Evolutionary conservation across 2,888 invertebrate genomes (phyloP), one percentile per base, ranked within the genome.

Genomic region (Laothoe populi): DNA sequence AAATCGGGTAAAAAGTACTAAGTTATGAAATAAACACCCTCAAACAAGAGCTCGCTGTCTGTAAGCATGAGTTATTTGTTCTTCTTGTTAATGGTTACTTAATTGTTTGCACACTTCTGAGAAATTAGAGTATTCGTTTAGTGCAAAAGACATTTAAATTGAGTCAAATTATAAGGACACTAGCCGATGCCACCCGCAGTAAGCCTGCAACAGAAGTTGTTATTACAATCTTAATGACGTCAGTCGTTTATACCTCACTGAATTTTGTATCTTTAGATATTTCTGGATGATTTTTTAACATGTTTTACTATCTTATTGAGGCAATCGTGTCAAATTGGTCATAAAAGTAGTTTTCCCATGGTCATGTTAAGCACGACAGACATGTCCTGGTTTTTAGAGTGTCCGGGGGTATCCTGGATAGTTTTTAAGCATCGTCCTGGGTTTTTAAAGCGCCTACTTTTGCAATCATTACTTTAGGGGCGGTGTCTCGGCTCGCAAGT

Each of bases 181-280:
- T 13, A 10, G 38, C 35, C 11, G 4, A 59, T 48, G 26, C 13
- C 45, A 16, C 31, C 21, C 31, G 16, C 31, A 7, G 49, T n/a
- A 76, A 77, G 74, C 73, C 76, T 80, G 78, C 65, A 74, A 73
- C 77, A 81, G 80, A 71, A 78, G 74, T 69, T 76, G 77, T 76
- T 81, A 83, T 83, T 82, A 78, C 79, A 38, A 38, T 38, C 38
- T 13, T 38, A 81, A 83, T 79, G 79, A 81, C 78, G 70, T 64
- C 69, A 69, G 64, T 70, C 66, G 59, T 10, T 65, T 59, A 63
- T 57, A 66, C 46, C 65, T 65, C 61, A 60, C 63, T 63, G 66
- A 72, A 67, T 66, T 65, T 69, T 60, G 11, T 19, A 4, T 53
- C 49, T 19, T 31, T 31, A 31, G 31, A 53, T 24, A 48, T 13